Evolutionary conservation across 2,888 invertebrate species (phyloP), one percentile per base, ranked within the genome.

Genomic region (Myopa tessellatipennis): DNA sequence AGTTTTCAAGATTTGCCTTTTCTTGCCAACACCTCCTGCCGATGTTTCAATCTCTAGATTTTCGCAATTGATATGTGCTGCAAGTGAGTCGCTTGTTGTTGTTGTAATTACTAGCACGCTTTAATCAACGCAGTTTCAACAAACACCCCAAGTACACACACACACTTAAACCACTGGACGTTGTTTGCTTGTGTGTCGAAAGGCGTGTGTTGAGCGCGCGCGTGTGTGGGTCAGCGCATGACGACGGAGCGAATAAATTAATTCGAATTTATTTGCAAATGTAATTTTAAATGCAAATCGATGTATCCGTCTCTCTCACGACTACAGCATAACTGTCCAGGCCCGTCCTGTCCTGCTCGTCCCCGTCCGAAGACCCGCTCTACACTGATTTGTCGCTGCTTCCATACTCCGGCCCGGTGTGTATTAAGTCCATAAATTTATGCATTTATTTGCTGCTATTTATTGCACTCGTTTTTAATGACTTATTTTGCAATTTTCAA

Each of bases 391-490:
- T 16, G 40, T 45, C 5, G 55, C 26, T 45, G 70, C 70, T 63
- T 65, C 73, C 40, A 8, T 50, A 50, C 74, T 45, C 38, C 55
- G 26, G 12, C 18, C 45, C 50, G 65, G 8, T 36, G 60, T 12
- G 34, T 52, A 65, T 52, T 65, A 61, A 61, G 26, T 68, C 67
- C 55, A 69, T 69, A 60, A 85, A 84, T 85, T 83, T 85, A 83
- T 85, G 85, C 84, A 84, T 82, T 83, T 84, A 84, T 85, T 85
- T 69, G 18, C 75, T 45, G 67, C 67, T 68, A 85, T 85, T 86
- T 85, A 84, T 85, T 83, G 83, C 83, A 84, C 84, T 85, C 84
- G 82, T 83, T 84, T 83, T 84, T 85, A 86, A 86, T 85, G 84
- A 84, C 85, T 86, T 86, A 85, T 83, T 85, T 55, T 84, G 80